phyloP scores from a whole-genome alignment of 2,113 vertebrate species.

The Protomyctophum bolini region DNA sequence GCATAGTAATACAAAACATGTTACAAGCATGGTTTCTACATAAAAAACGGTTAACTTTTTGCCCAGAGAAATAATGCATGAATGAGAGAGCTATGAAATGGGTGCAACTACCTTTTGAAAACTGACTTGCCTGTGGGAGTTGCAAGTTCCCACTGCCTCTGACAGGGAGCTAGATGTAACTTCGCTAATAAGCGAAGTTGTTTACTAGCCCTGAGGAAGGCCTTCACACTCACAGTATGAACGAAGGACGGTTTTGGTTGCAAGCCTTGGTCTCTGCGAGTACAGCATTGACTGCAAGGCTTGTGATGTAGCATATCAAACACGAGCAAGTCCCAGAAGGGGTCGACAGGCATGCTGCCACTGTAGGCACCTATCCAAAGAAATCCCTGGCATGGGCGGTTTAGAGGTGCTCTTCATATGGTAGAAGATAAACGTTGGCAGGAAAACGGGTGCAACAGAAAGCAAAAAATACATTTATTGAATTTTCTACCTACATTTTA shows the following conservation, averaged over 20 bases:
- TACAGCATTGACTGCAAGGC: conserved; percentile 33
- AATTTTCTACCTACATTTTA: conserved; percentile 42
- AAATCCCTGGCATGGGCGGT: conserved; percentile 49
- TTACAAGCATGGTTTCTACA: neutral
- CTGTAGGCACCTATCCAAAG: conserved; percentile 66
- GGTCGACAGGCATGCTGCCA: conserved; percentile 46
- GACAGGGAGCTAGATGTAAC: conserved; percentile 52
- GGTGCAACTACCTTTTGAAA: conserved; percentile 33
- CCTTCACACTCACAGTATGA: conserved; percentile 45
- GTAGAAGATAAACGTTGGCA: conserved; percentile 39
- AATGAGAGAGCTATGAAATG: conserved; percentile 55
- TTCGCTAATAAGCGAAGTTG: conserved; percentile 67
- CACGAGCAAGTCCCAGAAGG: conserved; percentile 37
- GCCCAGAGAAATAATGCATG: conserved; percentile 53
- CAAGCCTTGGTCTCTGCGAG: conserved; percentile 42
- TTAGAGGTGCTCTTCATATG: conserved; percentile 51
- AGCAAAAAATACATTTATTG: conserved; percentile 11
- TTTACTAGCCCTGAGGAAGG: conserved; percentile 65
- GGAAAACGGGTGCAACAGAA: conserved; percentile 44
- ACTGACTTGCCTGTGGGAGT: conserved; percentile 50
- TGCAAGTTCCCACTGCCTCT: conserved; percentile 28
- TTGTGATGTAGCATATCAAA: conserved; percentile 67
- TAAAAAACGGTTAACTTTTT: conserved; percentile 52
- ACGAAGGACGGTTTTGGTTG: conserved; percentile 48
- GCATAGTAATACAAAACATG: conserved; percentile 45